These are phyloP conservation scores for Esox masquinongy DNA, from an alignment of 2,797 vertebrate species.

Conservation along the genomic window DNA sequence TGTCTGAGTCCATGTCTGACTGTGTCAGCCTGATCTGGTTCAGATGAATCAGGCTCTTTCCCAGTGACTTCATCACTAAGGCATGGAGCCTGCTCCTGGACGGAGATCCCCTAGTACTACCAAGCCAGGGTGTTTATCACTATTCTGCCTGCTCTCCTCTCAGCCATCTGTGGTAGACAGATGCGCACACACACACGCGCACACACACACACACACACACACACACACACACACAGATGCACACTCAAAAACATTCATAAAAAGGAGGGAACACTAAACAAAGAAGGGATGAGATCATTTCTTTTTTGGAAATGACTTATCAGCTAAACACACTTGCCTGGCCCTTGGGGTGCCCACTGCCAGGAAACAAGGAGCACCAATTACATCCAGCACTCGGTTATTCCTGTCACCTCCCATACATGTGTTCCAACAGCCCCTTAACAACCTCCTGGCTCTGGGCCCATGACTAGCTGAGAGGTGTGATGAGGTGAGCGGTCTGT, in stretches of 20 bases:
- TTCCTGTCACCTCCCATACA: conserved; percentile 68
- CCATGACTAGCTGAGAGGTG: conserved; percentile 38
- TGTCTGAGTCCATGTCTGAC: conserved; percentile 19
- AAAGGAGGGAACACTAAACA: conserved; percentile 44
- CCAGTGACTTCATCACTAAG: conserved; percentile 78
- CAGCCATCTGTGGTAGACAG: conserved; percentile 63
- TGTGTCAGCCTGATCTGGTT: conserved; percentile 50
- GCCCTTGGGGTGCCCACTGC: conserved; percentile 63
- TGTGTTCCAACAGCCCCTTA: conserved; percentile 43
- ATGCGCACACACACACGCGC: conserved; percentile 36
- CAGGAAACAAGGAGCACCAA: conserved; percentile 67
- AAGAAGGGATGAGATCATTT: conserved; percentile 54
- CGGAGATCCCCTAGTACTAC: conserved; percentile 71
- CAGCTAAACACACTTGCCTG: conserved; percentile 37
- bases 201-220: conserved; percentile 28
- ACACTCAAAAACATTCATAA: conserved; percentile 9
- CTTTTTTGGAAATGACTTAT: conserved; percentile 52
- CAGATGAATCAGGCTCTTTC: conserved; percentile 68
- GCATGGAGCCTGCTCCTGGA: conserved; percentile 73
- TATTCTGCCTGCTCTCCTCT: conserved; percentile 48
- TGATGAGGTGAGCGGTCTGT: conserved; percentile 2
- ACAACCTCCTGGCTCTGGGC: conserved; percentile 31
- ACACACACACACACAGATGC: conserved; percentile 27
- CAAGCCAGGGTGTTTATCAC: conserved; percentile 73
- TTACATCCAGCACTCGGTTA: conserved; percentile 71